Evolutionary conservation across 2,113 vertebrate genomes (phyloP), one percentile per base, ranked within the genome.

Genomic region (Elephantulus edwardii): DNA sequence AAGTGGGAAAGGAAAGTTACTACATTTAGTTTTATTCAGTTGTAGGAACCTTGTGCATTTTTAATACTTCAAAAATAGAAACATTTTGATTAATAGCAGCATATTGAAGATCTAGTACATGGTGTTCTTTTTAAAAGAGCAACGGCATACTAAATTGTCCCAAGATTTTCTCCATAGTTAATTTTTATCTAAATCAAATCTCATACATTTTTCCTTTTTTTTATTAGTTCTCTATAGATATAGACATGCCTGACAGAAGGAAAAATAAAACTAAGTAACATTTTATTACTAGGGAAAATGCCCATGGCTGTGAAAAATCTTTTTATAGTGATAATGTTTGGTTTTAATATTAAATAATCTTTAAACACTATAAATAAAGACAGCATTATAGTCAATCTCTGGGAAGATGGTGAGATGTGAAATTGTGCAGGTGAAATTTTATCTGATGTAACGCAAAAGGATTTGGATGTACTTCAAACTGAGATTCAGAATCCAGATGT

Each of bases 281-380:
- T 92, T 96, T 91, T 90, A 94, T 94, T 95, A 40, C 54, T 58
- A 48, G 92, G 26, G 72, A 94, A 96, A 83, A 44, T 87, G 50
- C 92, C 64, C 50, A 46, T 86, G 92, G 77, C 68, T 92, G 56
- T 83, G n/a, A 84, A 12, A 93, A 93, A 46, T 70, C 88, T 93
- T 94, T 94, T 94, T 94, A 86, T 94, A 64, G 88, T 93, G 90
- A 66, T 90, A 94, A 93, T 88, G 93, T 86, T 94, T 89, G 75
- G 91, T 92, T 96, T 96, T 95, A 96, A 94, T 96, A 95, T 95
- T 95, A 96, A 95, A 96, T 94, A 95, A 93, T 89, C 91, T 91
- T 74, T 93, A 94, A 76, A 83, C 82, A 75, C 91, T 68, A 71
- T 88, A 75, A 94, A 78, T 89, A 91, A 81, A 84, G 44, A 52